Percentiles rank a stretch among this genome's conserved stretches.
These are phyloP conservation scores for Pediacus dermestoides DNA, from an alignment of 2,888 invertebrate species.

Conservation along the genomic window DNA sequence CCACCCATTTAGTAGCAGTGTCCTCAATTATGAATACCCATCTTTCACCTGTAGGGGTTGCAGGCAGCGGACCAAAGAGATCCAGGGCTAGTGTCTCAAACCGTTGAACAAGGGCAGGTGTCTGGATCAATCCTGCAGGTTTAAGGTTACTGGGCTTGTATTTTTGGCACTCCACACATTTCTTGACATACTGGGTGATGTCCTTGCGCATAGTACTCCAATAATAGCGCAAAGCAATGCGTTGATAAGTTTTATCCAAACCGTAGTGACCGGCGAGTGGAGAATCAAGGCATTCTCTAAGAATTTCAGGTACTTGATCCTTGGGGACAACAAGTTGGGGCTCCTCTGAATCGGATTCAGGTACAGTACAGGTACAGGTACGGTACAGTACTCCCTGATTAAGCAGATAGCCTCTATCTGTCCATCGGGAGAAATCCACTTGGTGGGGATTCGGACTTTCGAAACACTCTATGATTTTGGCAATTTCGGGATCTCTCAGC, in stretches of 20 bases:
- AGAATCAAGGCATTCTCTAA: slow-evolving; percentile 28
- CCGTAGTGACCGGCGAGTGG: slow-evolving; percentile 34
- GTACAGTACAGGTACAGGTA: slow-evolving; percentile 11
- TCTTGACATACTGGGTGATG: slow-evolving; percentile 23
- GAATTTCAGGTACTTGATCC: slow-evolving; percentile 13
- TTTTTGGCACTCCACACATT: slow-evolving; percentile 31
- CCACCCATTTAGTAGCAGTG: slow-evolving; percentile 31
- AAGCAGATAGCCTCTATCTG: slow-evolving; percentile 27
- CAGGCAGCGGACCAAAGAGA: slow-evolving; percentile 33
- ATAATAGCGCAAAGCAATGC: slow-evolving; percentile 25
- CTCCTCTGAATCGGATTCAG: slow-evolving; percentile 26
- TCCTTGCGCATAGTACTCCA: slow-evolving; percentile 29
- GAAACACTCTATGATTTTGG: too few species aligned
- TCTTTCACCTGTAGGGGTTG: slow-evolving; percentile 14
- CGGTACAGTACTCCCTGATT: slow-evolving; percentile 26
- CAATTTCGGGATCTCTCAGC: too few species aligned
- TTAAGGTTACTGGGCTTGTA: slow-evolving; percentile 30
- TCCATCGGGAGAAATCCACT: slow-evolving; percentile 18
- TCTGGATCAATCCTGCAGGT: slow-evolving; percentile 35
- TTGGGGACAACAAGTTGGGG: slow-evolving; percentile 30
- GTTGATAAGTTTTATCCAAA: slow-evolving; percentile 24
- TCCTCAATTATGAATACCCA: slow-evolving; percentile 34
- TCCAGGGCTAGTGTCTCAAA: slow-evolving; percentile 34
- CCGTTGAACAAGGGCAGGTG: slow-evolving; percentile 24
- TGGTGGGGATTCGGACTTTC: too few species aligned